Evolutionary conservation across 2,113 vertebrate species (phyloP).

Genomic region (Antechinus flavipes): DNA sequence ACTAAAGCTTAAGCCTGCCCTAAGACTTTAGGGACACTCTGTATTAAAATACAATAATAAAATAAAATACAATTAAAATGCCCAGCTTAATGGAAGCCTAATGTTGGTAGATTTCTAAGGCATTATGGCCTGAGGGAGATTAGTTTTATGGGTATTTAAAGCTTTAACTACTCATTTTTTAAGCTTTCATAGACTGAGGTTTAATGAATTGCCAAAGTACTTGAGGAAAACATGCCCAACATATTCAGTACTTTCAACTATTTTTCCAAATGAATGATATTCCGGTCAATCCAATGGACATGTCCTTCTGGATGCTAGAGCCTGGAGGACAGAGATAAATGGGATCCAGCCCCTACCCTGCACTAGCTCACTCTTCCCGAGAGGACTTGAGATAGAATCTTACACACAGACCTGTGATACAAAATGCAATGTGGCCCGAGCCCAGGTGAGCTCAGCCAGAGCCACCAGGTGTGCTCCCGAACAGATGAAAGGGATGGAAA

Average conservation of each 20-base stretch:
- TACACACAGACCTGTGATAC: background rate
- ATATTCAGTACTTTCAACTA: background rate
- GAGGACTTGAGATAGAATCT: background rate
- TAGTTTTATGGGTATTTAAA: conserved; percentile 4
- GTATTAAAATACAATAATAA: background rate
- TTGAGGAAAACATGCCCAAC: background rate
- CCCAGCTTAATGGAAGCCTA: background rate
- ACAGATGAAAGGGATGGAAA: background rate
- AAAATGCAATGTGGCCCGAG: background rate
- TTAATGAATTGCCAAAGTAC: background rate
- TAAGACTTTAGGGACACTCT: background rate
- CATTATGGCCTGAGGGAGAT: background rate
- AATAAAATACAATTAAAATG: background rate
- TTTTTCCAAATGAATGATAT: background rate
- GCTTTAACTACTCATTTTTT: background rate
- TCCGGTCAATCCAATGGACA: background rate
- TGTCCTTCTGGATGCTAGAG: background rate
- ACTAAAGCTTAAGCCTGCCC: background rate
- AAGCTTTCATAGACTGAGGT: background rate
- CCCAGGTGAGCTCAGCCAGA: background rate
- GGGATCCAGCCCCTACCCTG: background rate
- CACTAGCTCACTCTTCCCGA: background rate
- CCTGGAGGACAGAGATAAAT: background rate
- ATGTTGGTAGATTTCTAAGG: background rate
- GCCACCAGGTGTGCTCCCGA: background rate